Conservation (phyloP, 92 coral and sea anemone species). For the Phenganax subtilis region DNA sequence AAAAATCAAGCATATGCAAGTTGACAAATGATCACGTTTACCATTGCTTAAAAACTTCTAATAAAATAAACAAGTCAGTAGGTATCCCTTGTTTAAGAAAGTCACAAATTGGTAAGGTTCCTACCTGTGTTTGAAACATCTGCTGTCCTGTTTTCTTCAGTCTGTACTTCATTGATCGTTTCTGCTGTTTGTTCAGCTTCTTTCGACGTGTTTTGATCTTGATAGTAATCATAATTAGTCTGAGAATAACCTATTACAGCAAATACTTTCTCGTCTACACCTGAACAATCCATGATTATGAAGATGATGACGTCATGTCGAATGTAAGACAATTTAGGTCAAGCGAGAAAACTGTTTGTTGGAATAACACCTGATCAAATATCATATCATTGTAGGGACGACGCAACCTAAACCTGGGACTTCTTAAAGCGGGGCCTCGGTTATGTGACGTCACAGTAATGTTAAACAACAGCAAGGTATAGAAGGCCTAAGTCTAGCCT, state of each 20-base stretch:
- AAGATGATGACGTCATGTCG: no score
- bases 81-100: background rate
- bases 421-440: no score
- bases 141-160: background rate
- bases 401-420: no score
- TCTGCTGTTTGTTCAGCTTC: constrained; percentile 19
- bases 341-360: no score
- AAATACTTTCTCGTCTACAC: no score
- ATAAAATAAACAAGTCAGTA: background rate
- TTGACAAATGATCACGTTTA: background rate
- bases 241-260: constrained; percentile 22
- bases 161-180: constrained; percentile 7
- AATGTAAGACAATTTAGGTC: no score
- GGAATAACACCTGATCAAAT: no score
- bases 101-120: background rate
- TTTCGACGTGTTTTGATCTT: constrained; percentile 41
- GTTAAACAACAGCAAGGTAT: no score
- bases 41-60: background rate
- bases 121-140: background rate
- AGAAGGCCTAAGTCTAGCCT: no score
- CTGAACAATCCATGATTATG: no score
- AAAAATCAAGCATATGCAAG: background rate
- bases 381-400: no score
- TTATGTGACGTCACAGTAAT: no score
- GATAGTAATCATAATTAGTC: constrained; percentile 59